Evolutionary conservation across 2,113 vertebrate species (phyloP), one percentile per base, ranked within the genome.

Genomic region (Nothobranchius kuhntae): DNA sequence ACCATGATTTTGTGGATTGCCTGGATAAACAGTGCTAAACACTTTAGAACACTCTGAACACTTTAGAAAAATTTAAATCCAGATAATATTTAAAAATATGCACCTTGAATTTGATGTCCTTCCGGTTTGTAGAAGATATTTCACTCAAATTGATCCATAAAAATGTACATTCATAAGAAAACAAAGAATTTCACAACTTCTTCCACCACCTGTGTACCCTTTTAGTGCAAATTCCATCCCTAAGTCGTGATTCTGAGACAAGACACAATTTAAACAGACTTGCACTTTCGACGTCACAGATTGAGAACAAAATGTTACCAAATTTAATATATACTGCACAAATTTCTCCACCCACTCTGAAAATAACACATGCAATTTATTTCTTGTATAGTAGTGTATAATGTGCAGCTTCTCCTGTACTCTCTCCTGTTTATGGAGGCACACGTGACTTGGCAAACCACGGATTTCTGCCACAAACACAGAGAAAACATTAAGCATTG

Each of bases 401-500:
- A 68, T 82, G 75, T 17, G 68, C 77, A 86, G 75, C 74, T 72
- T 73, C 72, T 79, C 67, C 59, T 68, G 75, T 87, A 77, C 83
- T 85, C 77, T 81, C 68, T 83, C 86, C 77, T 67, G 77, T 81
- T 91, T 77, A 81, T 44, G 71, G 85, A 90, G 87, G 83, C 77
- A 80, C 82, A 78, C 67, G 61, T 83, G 76, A 78, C 70, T 79
- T 61, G 84, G 83, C 86, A 91, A 82, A 71, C 83, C 65, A 87
- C 77, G 87, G 67, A 87, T 77, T 50, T 90, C 85, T 88, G 87
- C 84, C 87, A 89, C 82, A 86, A 79, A 86, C 78, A 88, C 90
- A 92, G 81, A 86, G 73, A 87, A 89, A 89, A 91, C 82, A 91
- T 91, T 88, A 88, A 30, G 30, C 81, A 90, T 30, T 30, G 30